Percentiles rank a stretch among this genome's conserved stretches.
Evolutionary conservation across 1,140 invertebrate genomes (phyloP).

Genomic region (Polypedilum pembai): DNA sequence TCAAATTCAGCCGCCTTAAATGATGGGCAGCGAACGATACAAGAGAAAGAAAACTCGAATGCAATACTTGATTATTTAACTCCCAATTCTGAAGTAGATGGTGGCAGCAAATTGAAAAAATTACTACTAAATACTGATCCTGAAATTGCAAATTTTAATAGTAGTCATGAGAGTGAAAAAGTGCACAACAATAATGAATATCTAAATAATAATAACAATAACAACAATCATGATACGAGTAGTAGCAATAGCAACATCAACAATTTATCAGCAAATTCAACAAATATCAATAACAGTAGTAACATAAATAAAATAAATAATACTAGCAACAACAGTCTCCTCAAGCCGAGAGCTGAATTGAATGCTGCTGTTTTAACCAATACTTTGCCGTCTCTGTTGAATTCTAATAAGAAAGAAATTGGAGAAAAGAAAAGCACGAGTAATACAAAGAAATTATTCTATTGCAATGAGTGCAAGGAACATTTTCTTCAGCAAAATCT

Average conservation of each 20-base stretch:
- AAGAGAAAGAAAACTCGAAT: neutral
- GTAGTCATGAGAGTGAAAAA: neutral
- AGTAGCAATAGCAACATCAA: neutral
- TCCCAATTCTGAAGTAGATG: neutral
- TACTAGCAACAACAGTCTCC: neutral
- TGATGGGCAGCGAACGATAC: neutral
- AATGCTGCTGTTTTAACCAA: no score
- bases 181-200: neutral
- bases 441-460: slow-evolving; percentile 64
- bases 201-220: neutral
- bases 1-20: neutral
- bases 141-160: slow-evolving; percentile 13
- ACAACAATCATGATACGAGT: neutral
- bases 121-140: neutral
- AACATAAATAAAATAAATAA: neutral
- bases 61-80: neutral
- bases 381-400: neutral
- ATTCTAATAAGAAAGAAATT: neutral
- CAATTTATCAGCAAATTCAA: neutral
- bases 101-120: slow-evolving; percentile 1
- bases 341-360: no score
- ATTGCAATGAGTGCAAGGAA: slow-evolving; percentile 67
- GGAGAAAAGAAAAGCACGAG: slow-evolving; percentile 41
- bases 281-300: neutral
- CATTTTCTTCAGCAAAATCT: slow-evolving; percentile 79